Base-by-base conservation (phyloP, 2,888 invertebrate species). In the Selenia dentaria region DNA sequence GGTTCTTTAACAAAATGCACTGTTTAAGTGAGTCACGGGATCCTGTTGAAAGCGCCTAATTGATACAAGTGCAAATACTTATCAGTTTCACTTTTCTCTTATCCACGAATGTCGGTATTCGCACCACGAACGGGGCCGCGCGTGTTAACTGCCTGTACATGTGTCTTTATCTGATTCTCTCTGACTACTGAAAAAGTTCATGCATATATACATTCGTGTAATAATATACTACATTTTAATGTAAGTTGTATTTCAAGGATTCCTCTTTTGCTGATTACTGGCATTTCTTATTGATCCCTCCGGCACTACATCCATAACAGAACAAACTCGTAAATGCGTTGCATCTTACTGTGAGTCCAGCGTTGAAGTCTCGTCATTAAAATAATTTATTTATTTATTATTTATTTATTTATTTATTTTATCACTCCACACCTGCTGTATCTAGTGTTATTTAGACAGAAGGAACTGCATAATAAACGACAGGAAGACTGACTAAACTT, bases 71-170 rank as follows among this genome's bases (percentile, higher is more conserved):
- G 70, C 73, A 72, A 80, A 70, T 64, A 71, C 70, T 73, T 78
- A 87, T 84, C 83, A 84, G 82, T 87, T 89, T 89, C 87, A 87
- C 89, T 89, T 90, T 47, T 88, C 83, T 73, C 79, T 77, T 78
- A 76, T 81, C 77, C 80, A 71, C 70, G 72, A 70, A 75, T 71
- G 75, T 77, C 70, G 69, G 76, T 79, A 89, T 87, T 85, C 87
- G 67, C 69, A 73, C 78, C 89, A 89, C 89, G 89, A 89, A 82
- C 66, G 77, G 57, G 85, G 86, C 67, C 83, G 78, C 78, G 77
- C 87, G 84, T 86, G 86, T 73, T 71, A 69, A 73, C 73, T 70
- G 73, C 68, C 74, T 67, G 57, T 58, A 63, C 65, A 70, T 71
- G 64, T 68, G 65, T 22, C 28, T 25, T 44, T 50, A 50, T 41